Conservation (phyloP, 2,113 vertebrate species). For the Phodopus roborovskii region DNA sequence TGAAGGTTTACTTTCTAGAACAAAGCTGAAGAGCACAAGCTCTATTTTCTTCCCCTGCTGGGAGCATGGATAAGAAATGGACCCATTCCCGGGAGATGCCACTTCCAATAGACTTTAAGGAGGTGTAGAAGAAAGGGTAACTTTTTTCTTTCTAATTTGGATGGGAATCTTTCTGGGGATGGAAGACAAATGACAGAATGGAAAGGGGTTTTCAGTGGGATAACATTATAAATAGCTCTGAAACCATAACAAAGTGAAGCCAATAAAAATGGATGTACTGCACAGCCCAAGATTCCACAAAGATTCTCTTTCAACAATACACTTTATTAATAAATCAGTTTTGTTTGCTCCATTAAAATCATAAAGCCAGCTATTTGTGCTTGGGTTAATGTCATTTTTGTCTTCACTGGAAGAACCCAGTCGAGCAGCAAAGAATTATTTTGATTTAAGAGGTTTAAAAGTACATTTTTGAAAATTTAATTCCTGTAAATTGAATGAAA, state of each 20-base stretch:
- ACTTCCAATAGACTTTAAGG: constrained; percentile 75
- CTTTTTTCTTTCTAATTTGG: constrained; percentile 67
- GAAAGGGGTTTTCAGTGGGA: constrained; percentile 77
- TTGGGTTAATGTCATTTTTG: constrained; percentile 62
- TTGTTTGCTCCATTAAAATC: constrained; percentile 65
- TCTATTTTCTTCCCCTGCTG: constrained; percentile 51
- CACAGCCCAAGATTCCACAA: constrained; percentile 38
- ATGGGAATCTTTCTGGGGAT: constrained; percentile 74
- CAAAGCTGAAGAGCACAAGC: neutral
- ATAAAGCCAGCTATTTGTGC: constrained; percentile 58
- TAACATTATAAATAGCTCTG: constrained; percentile 77
- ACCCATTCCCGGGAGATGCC: constrained; percentile 74
- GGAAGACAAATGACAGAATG: constrained; percentile 72
- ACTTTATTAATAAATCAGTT: constrained; percentile 50
- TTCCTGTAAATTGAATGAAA: constrained; percentile 51
- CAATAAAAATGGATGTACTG: constrained; percentile 26
- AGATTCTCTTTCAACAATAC: constrained; percentile 51
- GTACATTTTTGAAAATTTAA: constrained; percentile 54
- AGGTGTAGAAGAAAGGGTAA: constrained; percentile 69
- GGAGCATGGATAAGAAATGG: constrained; percentile 60
- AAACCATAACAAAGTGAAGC: constrained; percentile 74
- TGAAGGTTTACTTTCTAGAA: constrained; percentile 1
- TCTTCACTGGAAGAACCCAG: constrained; percentile 8
- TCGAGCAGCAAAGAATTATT: constrained; percentile 48
- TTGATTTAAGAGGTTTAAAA: constrained; percentile 67